A percentile compares a stretch with the other conserved stretches of the same genome.
Evolutionary conservation across 1,140 invertebrate species (phyloP).

Genomic region (Araneus ventricosus): DNA sequence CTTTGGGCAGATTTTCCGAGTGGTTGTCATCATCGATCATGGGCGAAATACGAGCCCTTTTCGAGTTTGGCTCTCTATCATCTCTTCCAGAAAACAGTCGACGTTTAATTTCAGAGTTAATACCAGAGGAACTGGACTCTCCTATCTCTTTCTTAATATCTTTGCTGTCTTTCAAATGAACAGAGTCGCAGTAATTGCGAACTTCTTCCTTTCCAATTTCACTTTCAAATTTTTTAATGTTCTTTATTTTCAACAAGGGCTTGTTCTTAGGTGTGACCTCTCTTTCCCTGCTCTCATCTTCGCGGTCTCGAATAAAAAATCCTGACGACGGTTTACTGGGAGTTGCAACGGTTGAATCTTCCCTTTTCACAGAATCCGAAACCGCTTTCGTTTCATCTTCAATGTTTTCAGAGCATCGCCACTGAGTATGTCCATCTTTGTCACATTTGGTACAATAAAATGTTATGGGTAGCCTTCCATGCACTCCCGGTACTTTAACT

Average conservation of each 20-base stretch:
- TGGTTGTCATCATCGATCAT: too few species aligned
- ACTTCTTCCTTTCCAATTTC: not conserved
- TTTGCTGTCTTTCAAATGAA: not conserved
- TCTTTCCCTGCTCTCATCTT: not conserved
- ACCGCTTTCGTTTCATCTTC: not conserved
- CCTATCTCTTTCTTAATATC: not conserved
- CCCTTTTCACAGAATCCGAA: not conserved
- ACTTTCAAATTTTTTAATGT: not conserved
- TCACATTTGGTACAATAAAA: not conserved
- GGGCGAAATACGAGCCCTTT: not conserved
- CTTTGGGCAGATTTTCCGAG: too few species aligned
- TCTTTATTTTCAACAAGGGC: not conserved
- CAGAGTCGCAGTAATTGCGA: not conserved
- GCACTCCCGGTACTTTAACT: not conserved
- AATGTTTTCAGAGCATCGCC: not conserved
- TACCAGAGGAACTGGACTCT: not conserved
- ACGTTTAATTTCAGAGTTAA: too few species aligned
- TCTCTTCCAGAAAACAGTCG: not conserved
- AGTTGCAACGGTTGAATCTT: not conserved
- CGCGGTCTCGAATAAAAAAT: not conserved
- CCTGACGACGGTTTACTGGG: not conserved
- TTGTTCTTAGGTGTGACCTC: not conserved
- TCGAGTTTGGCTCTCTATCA: not conserved
- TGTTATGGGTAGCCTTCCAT: not conserved
- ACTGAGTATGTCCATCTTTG: not conserved